phyloP scores from a whole-genome alignment of 2,888 invertebrate species.

The Philereme transversata region DNA sequence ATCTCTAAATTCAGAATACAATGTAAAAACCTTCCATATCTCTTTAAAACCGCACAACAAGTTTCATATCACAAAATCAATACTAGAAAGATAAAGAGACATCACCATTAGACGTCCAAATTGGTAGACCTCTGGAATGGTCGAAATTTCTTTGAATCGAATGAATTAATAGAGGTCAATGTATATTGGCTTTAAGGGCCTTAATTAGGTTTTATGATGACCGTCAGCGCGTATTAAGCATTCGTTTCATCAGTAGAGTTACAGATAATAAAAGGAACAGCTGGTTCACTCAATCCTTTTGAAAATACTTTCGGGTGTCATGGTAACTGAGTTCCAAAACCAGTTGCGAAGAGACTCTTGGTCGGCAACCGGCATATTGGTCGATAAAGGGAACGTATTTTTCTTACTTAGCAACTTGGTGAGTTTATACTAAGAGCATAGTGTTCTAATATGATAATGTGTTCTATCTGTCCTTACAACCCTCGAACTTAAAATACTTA shows the following conservation, averaged over 20 bases:
- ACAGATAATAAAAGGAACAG: constrained; percentile 8
- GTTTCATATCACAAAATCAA: constrained; percentile 76
- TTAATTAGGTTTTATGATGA: constrained; percentile 80
- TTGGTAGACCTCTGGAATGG: constrained; percentile 39
- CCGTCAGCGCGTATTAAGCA: constrained; percentile 78
- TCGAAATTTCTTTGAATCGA: constrained; percentile 4
- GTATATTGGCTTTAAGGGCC: constrained; percentile 57
- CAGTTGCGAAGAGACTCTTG: no score
- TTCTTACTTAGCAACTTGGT: no score
- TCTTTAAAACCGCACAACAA: constrained; percentile 74
- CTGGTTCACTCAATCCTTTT: neutral
- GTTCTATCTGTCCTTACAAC: no score
- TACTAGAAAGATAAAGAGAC: constrained; percentile 72
- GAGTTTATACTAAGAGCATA: no score
- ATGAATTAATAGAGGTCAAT: constrained; percentile 36
- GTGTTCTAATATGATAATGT: no score
- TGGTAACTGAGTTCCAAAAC: no score
- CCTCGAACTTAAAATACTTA: no score
- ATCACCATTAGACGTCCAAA: constrained; percentile 52
- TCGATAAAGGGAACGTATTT: no score
- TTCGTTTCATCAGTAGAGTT: constrained; percentile 77
- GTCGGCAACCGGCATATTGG: no score
- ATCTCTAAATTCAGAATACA: constrained; percentile 34
- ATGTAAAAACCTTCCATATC: constrained; percentile 43
- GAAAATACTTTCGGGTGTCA: no score